These are phyloP conservation scores for Coenonympha glycerion DNA, from an alignment of 2,888 invertebrate genomes.

Conservation along the genomic window DNA sequence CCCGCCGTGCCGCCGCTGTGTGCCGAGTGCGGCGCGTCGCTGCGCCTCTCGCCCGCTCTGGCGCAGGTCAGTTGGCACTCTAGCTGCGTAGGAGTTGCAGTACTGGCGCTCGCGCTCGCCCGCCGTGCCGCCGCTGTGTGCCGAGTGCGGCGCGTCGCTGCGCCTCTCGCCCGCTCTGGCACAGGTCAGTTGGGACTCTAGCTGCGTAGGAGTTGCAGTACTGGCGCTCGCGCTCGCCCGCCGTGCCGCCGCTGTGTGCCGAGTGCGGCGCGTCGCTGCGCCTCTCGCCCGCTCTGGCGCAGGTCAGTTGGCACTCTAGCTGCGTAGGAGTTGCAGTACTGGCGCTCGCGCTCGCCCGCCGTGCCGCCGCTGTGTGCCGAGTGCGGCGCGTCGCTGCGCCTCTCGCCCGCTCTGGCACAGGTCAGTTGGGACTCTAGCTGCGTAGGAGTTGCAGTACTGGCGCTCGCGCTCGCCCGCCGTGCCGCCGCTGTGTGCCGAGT, in stretches of 20 bases:
- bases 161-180: constrained; percentile 52
- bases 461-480: too few relatives aligned
- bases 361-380: too few relatives aligned
- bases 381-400: too few relatives aligned
- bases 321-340: too few relatives aligned
- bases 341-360: too few relatives aligned
- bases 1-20: constrained; percentile 85
- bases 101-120: constrained; percentile 94
- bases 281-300: constrained; percentile 51
- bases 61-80: too few relatives aligned
- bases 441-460: too few relatives aligned
- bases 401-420: too few relatives aligned
- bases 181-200: too few relatives aligned
- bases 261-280: constrained; percentile 79
- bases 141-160: constrained; percentile 79
- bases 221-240: constrained; percentile 92
- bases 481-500: too few relatives aligned
- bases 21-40: constrained; percentile 80
- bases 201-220: constrained; percentile 92
- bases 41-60: constrained; percentile 53
- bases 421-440: too few relatives aligned
- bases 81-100: constrained; percentile 89
- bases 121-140: constrained; percentile 82
- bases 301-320: too few relatives aligned
- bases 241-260: constrained; percentile 82